These are phyloP conservation scores for Mesorhabditis spiculigera DNA, from an alignment of 2,888 invertebrate species.

Conservation along the genomic window DNA sequence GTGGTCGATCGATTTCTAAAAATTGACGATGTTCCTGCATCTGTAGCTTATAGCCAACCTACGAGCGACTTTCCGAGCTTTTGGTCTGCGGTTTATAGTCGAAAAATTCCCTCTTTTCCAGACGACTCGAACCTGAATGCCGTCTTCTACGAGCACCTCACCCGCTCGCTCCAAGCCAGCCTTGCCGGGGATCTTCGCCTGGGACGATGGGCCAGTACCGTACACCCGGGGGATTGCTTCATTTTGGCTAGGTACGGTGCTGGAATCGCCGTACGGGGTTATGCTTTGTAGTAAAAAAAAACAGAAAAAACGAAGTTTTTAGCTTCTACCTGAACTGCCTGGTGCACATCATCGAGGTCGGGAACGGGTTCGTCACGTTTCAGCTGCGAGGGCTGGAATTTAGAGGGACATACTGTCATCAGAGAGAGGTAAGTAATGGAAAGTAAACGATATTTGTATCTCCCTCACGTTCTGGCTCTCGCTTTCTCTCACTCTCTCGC, in stretches of 20 bases:
- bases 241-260: conserved; percentile 74
- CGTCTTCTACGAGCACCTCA: conserved; percentile 97
- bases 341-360: conserved; percentile 92
- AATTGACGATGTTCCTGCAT: too few relatives aligned
- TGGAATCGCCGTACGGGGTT: background rate
- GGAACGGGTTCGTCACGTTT: conserved; percentile 95
- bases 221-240: conserved; percentile 94
- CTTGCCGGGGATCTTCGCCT: conserved; percentile 86
- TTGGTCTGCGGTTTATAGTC: too few relatives aligned
- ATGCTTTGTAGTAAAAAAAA: background rate
- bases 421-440: conserved; percentile 69
- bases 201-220: conserved; percentile 84
- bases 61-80: too few relatives aligned
- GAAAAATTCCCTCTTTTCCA: background rate
- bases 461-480: background rate
- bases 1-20: too few relatives aligned
- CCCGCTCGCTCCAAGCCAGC: conserved; percentile 81
- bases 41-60: too few relatives aligned
- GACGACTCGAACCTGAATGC: conserved; percentile 93
- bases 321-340: conserved; percentile 93
- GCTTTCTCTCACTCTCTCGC: too few relatives aligned
- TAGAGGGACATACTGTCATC: conserved; percentile 95
- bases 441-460: background rate
- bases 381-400: conserved; percentile 95
- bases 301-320: conserved; percentile 7